These are phyloP conservation scores for Rhinophrynus dorsalis DNA, from an alignment of 2,797 vertebrate genomes.

Conservation along the genomic window DNA sequence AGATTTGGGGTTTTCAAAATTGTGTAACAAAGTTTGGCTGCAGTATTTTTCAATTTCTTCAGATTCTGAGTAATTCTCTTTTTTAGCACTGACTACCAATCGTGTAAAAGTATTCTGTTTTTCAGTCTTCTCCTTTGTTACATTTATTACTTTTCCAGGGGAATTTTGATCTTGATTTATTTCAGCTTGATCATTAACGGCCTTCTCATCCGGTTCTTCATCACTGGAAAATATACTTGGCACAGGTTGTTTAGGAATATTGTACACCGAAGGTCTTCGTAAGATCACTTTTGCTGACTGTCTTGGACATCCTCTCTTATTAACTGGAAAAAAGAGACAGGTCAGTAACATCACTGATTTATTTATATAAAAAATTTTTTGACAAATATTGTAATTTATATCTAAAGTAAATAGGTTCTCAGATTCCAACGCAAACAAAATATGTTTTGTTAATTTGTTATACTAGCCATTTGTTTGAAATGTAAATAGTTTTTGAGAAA, in stretches of 20 bases:
- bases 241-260: constrained; percentile 25
- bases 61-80: neutral
- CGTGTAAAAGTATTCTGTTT: neutral
- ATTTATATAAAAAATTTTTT: too few species aligned
- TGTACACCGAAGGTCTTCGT: neutral
- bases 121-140: neutral
- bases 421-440: too few species aligned
- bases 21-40: neutral
- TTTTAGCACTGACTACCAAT: neutral
- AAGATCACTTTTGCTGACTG: neutral
- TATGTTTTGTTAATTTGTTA: too few species aligned
- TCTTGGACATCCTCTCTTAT: constrained; percentile 37
- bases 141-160: neutral
- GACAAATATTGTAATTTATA: too few species aligned
- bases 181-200: neutral
- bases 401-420: too few species aligned
- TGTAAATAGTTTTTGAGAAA: too few species aligned
- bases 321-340: constrained; percentile 6
- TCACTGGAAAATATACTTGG: constrained; percentile 24
- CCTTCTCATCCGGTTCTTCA: neutral
- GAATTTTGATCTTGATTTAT: neutral
- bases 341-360: neutral
- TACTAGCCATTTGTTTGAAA: too few species aligned
- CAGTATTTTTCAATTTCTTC: constrained; percentile 3
- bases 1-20: constrained; percentile 36